A percentile compares a stretch with the other conserved stretches of the same genome.
phyloP scores from a whole-genome alignment of 2,113 vertebrate species.

The Muntiacus reevesi region DNA sequence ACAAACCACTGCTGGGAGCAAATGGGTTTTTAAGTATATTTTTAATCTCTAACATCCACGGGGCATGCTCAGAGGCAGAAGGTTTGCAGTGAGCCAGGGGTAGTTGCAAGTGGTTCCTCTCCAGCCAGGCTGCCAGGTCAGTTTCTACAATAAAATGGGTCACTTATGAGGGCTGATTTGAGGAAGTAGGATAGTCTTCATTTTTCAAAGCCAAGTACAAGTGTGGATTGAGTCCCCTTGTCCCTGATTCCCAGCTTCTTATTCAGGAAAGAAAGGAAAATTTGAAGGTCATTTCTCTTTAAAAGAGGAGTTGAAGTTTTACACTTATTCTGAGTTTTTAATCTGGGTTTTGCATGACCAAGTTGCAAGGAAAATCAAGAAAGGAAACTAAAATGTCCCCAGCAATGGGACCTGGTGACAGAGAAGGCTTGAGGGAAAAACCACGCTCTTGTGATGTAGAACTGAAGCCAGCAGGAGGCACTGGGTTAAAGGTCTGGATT shows the following conservation, averaged over 20 bases:
- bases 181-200: too few relatives aligned
- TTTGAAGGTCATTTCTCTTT: neutral
- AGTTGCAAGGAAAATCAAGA: neutral
- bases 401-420: neutral
- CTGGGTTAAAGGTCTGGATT: neutral
- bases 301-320: neutral
- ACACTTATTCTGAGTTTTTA: neutral
- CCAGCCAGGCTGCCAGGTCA: neutral
- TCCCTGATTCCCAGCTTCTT: neutral
- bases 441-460: rapidly evolving
- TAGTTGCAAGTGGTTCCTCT: rapidly evolving
- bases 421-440: neutral
- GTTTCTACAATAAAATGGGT: neutral
- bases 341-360: neutral
- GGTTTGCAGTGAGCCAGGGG: neutral
- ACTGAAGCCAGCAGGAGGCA: neutral
- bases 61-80: neutral
- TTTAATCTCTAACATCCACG: neutral
- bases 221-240: neutral
- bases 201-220: neutral
- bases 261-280: neutral
- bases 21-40: neutral
- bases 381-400: neutral
- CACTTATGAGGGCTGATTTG: neutral
- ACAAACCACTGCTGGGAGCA: neutral